These are phyloP conservation scores for Heliangelus exortis DNA, from an alignment of 2,797 vertebrate genomes.

Conservation along the genomic window DNA sequence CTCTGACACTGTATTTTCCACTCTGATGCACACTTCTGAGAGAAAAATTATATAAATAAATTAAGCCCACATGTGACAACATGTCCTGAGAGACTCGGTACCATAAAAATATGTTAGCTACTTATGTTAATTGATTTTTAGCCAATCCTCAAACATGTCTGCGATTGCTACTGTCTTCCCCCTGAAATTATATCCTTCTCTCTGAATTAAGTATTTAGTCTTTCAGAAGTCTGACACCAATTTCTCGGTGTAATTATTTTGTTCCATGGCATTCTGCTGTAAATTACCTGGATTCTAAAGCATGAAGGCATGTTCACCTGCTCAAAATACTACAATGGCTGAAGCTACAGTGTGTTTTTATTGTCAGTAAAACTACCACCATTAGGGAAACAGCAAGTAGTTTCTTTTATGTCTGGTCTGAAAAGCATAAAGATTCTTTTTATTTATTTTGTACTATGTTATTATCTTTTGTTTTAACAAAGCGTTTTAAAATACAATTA, in stretches of 20 bases:
- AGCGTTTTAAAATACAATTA: neutral
- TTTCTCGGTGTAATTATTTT: slow-evolving; percentile 30
- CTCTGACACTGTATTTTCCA: neutral
- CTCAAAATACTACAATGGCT: neutral
- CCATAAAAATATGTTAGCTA: slow-evolving; percentile 19
- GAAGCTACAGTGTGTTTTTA: neutral
- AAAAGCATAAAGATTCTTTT: neutral
- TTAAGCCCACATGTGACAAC: neutral
- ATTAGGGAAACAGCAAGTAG: neutral
- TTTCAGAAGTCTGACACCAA: slow-evolving; percentile 38
- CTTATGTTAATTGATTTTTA: slow-evolving; percentile 32
- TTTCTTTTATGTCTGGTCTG: neutral
- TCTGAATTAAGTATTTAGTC: neutral
- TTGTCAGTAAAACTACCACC: neutral
- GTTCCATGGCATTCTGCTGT: neutral
- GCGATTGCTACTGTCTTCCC: slow-evolving; percentile 7
- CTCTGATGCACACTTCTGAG: neutral
- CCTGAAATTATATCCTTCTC: slow-evolving; percentile 17
- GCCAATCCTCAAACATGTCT: neutral
- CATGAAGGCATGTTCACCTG: neutral
- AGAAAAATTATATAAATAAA: slow-evolving; percentile 9
- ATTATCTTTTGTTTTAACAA: neutral
- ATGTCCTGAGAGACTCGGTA: neutral
- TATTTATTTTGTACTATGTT: neutral
- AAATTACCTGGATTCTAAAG: slow-evolving; percentile 6